Evolutionary conservation across 2,888 invertebrate genomes (phyloP), one percentile per base, ranked within the genome.

Genomic region (Suillia variegata): DNA sequence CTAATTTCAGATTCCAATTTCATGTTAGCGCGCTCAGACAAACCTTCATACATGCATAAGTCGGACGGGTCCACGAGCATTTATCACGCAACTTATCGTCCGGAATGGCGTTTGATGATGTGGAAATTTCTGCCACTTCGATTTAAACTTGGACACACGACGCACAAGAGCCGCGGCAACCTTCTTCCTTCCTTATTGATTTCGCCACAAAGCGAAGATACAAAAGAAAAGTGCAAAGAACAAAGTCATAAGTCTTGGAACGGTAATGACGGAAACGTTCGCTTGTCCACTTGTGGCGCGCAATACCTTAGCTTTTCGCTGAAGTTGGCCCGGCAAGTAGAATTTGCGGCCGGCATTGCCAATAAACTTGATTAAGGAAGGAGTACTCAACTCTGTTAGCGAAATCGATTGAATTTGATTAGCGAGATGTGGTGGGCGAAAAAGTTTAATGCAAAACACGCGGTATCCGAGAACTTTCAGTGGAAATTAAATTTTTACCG

Each of bases 91-190:
- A 78, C 81, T 80, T 81, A 80, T 80, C 71, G 79, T 68, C 74
- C 76, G 80, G 81, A 81, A 81, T 80, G 77, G 77, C 75, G 77
- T 75, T 76, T 78, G 80, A 77, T 80, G 80, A 81, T 77, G 80
- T 80, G 81, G 80, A 80, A 80, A 80, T 79, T 77, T 80, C 74
- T 73, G 74, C 73, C 71, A n/a, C 73, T 74, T 76, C 77, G 75
- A 76, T 71, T 77, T 73, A 75, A 76, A 75, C 70, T 66, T 75
- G 6, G 18, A 18, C 34, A 55, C 15, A 55, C 55, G n/a, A 48
- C 31, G 31, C 8, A 2, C 38, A 45, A 20, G n/a, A 48, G 50
- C 50, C 24, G 56, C n/a, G 50, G 24, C 17, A 50, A 48, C 48
- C 13, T 4, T 18, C 48, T 48, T 22, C 33, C 47, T 52, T 56